These are phyloP conservation scores for Acholoe squamosa DNA, from an alignment of 2,888 invertebrate genomes.

Conservation along the genomic window DNA sequence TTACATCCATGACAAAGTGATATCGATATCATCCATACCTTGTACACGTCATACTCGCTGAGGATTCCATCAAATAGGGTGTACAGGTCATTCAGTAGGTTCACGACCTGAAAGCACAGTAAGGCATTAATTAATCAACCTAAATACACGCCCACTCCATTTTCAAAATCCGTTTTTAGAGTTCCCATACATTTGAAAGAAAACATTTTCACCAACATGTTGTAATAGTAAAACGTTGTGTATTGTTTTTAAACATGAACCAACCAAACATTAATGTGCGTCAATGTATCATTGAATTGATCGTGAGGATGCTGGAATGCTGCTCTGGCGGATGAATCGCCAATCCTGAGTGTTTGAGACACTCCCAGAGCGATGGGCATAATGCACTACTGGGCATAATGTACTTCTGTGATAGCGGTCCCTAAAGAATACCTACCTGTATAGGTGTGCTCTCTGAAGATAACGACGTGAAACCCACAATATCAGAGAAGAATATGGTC, in stretches of 20 bases:
- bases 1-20: no score
- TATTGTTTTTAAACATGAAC: no score
- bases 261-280: no score
- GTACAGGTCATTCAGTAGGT: constrained; percentile 59
- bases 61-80: constrained; percentile 52
- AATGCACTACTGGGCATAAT: no score
- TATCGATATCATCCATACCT: constrained; percentile 25
- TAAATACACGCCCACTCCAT: neutral
- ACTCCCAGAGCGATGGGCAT: no score
- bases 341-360: no score
- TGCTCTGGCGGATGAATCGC: no score
- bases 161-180: neutral
- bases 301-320: no score
- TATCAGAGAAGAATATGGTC: constrained; percentile 83
- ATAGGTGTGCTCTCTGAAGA: constrained; percentile 83
- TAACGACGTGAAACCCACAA: constrained; percentile 83
- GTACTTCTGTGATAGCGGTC: no score
- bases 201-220: neutral
- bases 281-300: no score
- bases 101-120: constrained; percentile 53
- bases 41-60: constrained; percentile 60
- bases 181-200: neutral
- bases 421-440: constrained; percentile 70
- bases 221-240: neutral
- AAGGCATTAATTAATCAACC: neutral